phyloP scores from a whole-genome alignment of 2,797 vertebrate species.

The Lithobates sylvaticus region DNA sequence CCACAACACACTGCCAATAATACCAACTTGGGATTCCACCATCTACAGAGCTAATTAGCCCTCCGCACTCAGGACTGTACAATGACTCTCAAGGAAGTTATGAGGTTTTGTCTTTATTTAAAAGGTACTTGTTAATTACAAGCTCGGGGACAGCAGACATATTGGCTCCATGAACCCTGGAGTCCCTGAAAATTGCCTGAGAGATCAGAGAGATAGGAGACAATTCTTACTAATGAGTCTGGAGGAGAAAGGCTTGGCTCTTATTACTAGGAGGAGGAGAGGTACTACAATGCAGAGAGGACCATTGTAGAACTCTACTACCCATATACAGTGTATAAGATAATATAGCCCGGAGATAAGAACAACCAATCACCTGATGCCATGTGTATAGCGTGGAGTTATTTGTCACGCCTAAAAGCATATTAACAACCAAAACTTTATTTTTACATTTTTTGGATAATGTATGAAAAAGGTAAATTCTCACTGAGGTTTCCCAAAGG shows the following conservation, averaged over 20 bases:
- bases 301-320: no score
- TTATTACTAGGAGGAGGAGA: background rate
- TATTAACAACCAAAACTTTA: no score
- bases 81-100: background rate
- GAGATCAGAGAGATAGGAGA: background rate
- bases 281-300: background rate
- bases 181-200: background rate
- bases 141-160: background rate
- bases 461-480: no score
- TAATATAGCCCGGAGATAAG: no score
- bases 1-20: background rate
- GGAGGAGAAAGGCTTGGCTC: background rate
- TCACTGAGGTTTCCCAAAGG: no score
- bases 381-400: no score
- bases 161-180: background rate
- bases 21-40: background rate
- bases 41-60: background rate
- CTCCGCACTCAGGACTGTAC: background rate
- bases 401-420: no score
- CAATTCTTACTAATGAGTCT: background rate
- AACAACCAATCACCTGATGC: no score
- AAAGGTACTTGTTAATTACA: slow-evolving; percentile 4
- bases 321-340: no score
- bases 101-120: slow-evolving; percentile 14
- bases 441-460: no score